Evolutionary conservation across 2,797 vertebrate genomes (phyloP).

Genomic region (Peromyscus melanophrys): DNA sequence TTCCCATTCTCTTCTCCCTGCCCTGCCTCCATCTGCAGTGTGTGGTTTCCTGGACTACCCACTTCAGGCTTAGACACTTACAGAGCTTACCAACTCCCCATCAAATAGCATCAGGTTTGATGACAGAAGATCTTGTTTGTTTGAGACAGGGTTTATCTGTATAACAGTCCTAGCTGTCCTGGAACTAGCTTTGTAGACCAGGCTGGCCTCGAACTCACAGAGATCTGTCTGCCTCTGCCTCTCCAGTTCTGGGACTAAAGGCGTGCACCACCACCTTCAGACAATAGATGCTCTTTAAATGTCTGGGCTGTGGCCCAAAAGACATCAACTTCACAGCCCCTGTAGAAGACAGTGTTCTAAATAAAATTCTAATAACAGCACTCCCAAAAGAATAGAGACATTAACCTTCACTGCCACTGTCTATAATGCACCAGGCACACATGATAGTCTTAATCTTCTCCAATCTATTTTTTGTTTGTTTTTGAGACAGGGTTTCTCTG

Average conservation of each 20-base stretch:
- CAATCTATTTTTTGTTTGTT: not conserved
- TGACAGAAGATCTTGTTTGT: not conserved
- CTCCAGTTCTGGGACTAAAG: too few species aligned
- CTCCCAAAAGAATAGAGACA: not conserved
- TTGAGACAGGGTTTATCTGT: not conserved
- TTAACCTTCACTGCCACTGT: not conserved
- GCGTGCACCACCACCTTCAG: too few species aligned
- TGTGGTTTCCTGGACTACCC: not conserved
- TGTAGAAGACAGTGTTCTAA: not conserved
- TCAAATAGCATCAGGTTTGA: not conserved
- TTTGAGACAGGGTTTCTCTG: not conserved
- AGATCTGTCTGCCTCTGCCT: too few species aligned
- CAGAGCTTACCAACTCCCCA: not conserved
- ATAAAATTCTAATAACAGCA: not conserved
- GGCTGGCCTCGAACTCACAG: too few species aligned
- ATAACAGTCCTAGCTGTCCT: too few species aligned
- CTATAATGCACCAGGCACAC: not conserved
- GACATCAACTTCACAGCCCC: not conserved
- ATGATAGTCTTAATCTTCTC: not conserved
- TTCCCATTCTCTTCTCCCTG: not conserved
- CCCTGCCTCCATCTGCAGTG: not conserved
- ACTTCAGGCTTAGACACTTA: not conserved
- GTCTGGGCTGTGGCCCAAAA: not conserved
- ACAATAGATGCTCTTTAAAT: not conserved
- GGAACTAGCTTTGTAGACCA: too few species aligned